These are phyloP conservation scores for Dallia pectoralis DNA, from an alignment of 2,797 vertebrate genomes.

Conservation along the genomic window DNA sequence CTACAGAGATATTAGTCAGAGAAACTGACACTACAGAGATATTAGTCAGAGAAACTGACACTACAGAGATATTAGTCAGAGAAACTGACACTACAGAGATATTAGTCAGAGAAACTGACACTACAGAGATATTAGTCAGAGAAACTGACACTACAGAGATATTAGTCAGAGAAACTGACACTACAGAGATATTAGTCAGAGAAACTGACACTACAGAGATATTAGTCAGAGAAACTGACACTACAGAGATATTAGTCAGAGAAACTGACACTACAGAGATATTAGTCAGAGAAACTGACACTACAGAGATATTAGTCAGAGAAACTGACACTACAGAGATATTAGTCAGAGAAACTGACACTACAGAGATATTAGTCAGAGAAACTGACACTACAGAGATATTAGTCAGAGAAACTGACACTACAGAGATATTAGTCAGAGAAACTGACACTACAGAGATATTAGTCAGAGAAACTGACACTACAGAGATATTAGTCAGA, in stretches of 20 bases:
- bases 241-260: neutral
- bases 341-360: neutral
- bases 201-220: neutral
- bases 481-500: neutral
- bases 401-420: neutral
- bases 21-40: neutral
- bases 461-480: neutral
- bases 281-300: neutral
- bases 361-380: neutral
- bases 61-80: neutral
- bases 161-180: neutral
- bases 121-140: neutral
- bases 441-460: neutral
- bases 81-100: neutral
- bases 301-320: neutral
- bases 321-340: neutral
- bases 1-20: neutral
- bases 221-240: neutral
- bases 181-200: neutral
- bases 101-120: neutral
- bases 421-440: neutral
- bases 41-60: neutral
- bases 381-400: neutral
- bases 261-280: neutral
- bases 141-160: neutral